A percentile compares a stretch with the other conserved stretches of the same genome.
phyloP scores from a whole-genome alignment of 2,888 invertebrate species.

The Lissocephala sabroskyi region DNA sequence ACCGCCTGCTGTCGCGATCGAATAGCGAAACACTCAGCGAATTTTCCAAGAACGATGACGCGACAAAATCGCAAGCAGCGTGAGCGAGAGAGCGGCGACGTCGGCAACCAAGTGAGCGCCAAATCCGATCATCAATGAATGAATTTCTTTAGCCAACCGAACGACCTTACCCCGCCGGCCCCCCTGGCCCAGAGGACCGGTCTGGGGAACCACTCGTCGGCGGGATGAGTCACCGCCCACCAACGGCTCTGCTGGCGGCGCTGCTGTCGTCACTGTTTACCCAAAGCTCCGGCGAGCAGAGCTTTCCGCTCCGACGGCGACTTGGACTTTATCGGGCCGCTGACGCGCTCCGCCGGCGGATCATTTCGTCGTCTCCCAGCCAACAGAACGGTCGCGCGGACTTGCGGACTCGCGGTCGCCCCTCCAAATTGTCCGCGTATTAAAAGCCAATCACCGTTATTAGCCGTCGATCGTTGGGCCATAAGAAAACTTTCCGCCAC shows the following conservation, averaged over 20 bases:
- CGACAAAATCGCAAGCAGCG: slow-evolving; percentile 19
- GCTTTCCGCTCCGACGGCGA: slow-evolving; percentile 12
- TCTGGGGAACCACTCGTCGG: slow-evolving; percentile 49
- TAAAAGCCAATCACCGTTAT: slow-evolving; percentile 30
- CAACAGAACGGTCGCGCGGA: slow-evolving; percentile 11
- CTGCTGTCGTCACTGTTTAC: slow-evolving; percentile 44
- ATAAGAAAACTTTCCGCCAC: background rate
- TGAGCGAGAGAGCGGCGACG: slow-evolving; percentile 2
- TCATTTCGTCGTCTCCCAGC: slow-evolving; percentile 7
- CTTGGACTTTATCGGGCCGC: too few relatives aligned
- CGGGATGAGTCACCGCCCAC: slow-evolving; percentile 37
- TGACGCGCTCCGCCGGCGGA: too few relatives aligned
- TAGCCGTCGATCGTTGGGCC: too few relatives aligned
- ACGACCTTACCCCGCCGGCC: slow-evolving; percentile 42
- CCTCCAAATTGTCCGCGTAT: background rate
- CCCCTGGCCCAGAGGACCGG: slow-evolving; percentile 4
- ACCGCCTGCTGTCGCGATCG: too few relatives aligned
- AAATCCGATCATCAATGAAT: slow-evolving; percentile 50
- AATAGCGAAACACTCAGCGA: slow-evolving; percentile 43
- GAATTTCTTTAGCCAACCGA: slow-evolving; percentile 35
- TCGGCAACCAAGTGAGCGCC: too few relatives aligned
- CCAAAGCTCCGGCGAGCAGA: slow-evolving; percentile 2
- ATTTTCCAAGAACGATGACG: slow-evolving; percentile 68
- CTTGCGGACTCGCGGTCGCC: slow-evolving; percentile 2
- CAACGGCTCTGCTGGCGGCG: too few relatives aligned